Evolutionary conservation across 2,113 vertebrate species (phyloP).

Genomic region (Mastomys coucha): DNA sequence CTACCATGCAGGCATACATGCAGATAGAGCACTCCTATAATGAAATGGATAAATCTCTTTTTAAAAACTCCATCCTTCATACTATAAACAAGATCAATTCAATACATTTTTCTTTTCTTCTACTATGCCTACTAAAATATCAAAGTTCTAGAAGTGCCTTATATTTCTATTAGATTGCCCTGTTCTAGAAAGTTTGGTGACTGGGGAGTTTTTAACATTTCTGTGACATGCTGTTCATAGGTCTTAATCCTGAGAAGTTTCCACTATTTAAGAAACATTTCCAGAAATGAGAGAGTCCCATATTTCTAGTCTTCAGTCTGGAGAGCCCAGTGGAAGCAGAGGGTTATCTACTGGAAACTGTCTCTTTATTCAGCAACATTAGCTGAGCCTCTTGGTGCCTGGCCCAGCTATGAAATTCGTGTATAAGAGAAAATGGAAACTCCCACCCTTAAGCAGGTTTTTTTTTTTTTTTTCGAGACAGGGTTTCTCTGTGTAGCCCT

Average conservation of each 20-base stretch:
- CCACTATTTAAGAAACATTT: conserved; percentile 15
- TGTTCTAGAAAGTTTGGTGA: conserved; percentile 11
- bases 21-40: too few species aligned
- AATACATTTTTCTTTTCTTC: not conserved
- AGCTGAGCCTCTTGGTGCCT: not conserved
- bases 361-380: not conserved
- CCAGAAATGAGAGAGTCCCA: not conserved
- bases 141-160: not conserved
- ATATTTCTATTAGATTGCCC: not conserved
- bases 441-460: not conserved
- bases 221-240: not conserved
- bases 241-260: conserved; percentile 39
- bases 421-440: not conserved
- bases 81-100: not conserved
- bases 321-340: not conserved
- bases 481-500: too few species aligned
- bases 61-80: not conserved
- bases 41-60: too few species aligned
- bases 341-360: not conserved
- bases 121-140: not conserved
- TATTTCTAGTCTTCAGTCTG: not conserved
- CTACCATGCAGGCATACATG: too few species aligned
- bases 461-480: too few species aligned
- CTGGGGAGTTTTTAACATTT: conserved; percentile 1
- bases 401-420: fast-evolving